These are phyloP conservation scores for Tenthredo amoena DNA, from an alignment of 2,888 invertebrate genomes.

Conservation along the genomic window DNA sequence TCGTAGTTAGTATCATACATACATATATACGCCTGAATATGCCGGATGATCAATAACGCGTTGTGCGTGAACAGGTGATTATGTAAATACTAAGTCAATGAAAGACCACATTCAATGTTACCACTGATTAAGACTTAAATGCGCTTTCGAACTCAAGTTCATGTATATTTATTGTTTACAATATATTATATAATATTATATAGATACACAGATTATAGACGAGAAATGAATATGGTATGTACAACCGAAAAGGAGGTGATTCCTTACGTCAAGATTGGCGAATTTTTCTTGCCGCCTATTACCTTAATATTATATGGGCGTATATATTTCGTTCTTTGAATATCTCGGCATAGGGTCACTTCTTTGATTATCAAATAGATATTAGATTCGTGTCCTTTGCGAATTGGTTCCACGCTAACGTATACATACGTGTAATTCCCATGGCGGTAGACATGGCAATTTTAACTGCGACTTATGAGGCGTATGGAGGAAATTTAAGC, in stretches of 20 bases:
- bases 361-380: not conserved
- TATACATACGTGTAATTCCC: not conserved
- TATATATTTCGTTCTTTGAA: not conserved
- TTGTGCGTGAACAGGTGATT: not conserved
- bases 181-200: not conserved
- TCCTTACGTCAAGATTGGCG: not conserved
- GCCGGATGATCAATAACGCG: not conserved
- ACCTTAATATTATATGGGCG: not conserved
- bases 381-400: not conserved
- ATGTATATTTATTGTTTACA: conserved; percentile 29
- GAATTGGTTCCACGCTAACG: not conserved
- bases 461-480: not conserved
- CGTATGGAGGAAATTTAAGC: not conserved
- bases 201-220: conserved; percentile 6
- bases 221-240: conserved; percentile 17
- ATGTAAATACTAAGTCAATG: conserved; percentile 29
- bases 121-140: conserved; percentile 32
- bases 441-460: not conserved
- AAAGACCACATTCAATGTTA: conserved; percentile 33
- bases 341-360: not conserved
- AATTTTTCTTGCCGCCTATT: not conserved
- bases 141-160: conserved; percentile 46
- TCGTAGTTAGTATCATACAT: not conserved
- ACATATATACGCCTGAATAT: not conserved
- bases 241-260: conserved; percentile 4